Evolutionary conservation across 2,888 invertebrate genomes (phyloP).

Genomic region (Dynastes tityus): DNA sequence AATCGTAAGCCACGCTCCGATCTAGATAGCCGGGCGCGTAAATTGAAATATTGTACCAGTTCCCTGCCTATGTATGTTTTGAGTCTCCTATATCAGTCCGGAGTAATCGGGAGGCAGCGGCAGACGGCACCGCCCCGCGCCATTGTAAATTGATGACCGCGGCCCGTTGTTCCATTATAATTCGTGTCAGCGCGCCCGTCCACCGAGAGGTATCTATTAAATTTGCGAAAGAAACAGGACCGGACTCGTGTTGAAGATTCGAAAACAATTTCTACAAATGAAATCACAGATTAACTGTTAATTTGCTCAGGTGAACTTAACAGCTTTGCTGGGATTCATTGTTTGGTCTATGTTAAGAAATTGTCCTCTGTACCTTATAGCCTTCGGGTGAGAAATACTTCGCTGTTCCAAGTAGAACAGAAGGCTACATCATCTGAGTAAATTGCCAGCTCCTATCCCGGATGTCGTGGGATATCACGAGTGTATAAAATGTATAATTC

Average conservation of each 20-base stretch:
- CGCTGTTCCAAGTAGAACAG: too few relatives aligned
- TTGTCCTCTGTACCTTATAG: too few relatives aligned
- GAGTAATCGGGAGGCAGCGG: constrained; percentile 60
- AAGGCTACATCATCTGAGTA: too few relatives aligned
- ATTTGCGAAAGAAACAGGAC: constrained; percentile 21
- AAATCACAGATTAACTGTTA: too few relatives aligned
- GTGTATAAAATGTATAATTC: too few relatives aligned
- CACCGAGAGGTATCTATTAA: constrained; percentile 14
- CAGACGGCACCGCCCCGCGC: constrained; percentile 58
- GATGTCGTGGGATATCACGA: too few relatives aligned
- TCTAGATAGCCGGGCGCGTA: constrained; percentile 63
- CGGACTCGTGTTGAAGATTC: neutral
- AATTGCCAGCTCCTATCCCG: too few relatives aligned
- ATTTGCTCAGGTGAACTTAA: too few relatives aligned
- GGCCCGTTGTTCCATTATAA: constrained; percentile 50
- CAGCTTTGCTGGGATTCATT: too few relatives aligned
- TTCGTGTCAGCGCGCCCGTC: constrained; percentile 46
- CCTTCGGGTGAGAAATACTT: too few relatives aligned
- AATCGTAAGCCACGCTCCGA: constrained; percentile 59
- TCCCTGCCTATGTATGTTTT: constrained; percentile 61
- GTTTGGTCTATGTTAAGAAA: too few relatives aligned
- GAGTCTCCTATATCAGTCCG: constrained; percentile 60
- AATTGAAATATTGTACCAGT: constrained; percentile 65
- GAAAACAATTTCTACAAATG: too few relatives aligned
- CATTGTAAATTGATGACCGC: constrained; percentile 55